phyloP scores from a whole-genome alignment of 1,140 invertebrate genomes.

The Geopemphigus sp. region DNA sequence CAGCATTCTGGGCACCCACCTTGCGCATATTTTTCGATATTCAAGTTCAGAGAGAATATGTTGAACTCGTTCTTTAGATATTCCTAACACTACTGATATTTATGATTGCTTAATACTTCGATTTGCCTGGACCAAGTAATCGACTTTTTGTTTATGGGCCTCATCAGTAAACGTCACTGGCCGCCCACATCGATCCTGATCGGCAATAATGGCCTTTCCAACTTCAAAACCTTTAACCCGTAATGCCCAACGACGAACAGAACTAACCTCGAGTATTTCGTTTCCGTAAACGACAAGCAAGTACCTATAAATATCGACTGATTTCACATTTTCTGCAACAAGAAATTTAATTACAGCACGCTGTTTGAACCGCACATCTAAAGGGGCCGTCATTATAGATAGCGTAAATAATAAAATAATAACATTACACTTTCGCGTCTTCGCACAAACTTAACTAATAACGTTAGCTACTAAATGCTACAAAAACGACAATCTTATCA shows the following conservation, averaged over 20 bases:
- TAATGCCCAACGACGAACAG: no score
- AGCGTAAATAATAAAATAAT: background rate
- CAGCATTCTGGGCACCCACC: no score
- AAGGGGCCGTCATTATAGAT: constrained; percentile 3
- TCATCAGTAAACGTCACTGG: background rate
- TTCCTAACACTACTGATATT: background rate
- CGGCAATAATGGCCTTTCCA: background rate
- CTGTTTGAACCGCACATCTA: constrained; percentile 2
- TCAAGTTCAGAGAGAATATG: no score
- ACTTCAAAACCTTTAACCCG: background rate
- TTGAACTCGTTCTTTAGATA: no score
- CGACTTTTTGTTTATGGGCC: no score
- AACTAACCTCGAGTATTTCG: no score
- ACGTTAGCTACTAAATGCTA: background rate
- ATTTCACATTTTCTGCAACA: no score
- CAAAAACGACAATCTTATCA: background rate
- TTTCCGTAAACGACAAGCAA: no score
- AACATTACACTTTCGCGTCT: background rate
- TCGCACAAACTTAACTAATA: background rate
- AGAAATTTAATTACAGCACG: constrained; percentile 33
- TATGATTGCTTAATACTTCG: background rate
- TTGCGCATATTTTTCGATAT: no score
- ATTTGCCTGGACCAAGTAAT: background rate
- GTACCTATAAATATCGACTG: no score
- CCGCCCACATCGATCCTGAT: background rate